Conservation (phyloP, 1,140 invertebrate species). For the Trissolcus basalis region DNA sequence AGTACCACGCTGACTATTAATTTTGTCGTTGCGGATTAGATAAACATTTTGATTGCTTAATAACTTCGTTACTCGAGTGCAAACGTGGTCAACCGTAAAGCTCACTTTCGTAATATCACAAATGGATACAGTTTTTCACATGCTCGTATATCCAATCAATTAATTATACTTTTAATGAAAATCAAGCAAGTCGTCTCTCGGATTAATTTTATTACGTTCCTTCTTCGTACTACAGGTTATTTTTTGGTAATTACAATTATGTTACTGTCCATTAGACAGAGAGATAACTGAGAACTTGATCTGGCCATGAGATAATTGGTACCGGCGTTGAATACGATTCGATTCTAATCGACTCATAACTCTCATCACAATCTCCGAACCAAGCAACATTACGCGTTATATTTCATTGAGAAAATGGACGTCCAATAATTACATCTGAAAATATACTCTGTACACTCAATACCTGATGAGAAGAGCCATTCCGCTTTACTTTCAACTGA, state of each 20-base stretch:
- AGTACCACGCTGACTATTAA: too few relatives aligned
- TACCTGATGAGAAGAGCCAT: neutral
- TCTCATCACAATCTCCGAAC: slow-evolving; percentile 57
- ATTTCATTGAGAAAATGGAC: slow-evolving; percentile 32
- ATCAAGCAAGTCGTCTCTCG: too few relatives aligned
- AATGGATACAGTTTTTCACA: neutral
- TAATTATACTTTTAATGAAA: too few relatives aligned
- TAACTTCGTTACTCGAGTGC: too few relatives aligned
- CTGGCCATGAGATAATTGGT: slow-evolving; percentile 52
- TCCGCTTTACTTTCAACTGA: too few relatives aligned
- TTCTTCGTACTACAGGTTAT: too few relatives aligned
- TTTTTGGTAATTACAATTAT: too few relatives aligned
- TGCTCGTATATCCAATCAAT: too few relatives aligned
- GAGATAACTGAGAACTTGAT: slow-evolving; percentile 38
- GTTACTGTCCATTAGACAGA: too few relatives aligned
- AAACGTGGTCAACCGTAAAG: too few relatives aligned
- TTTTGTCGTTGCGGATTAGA: neutral
- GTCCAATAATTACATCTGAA: slow-evolving; percentile 1
- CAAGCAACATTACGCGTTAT: slow-evolving; percentile 37
- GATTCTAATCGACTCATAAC: slow-evolving; percentile 53
- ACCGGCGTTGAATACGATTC: slow-evolving; percentile 52
- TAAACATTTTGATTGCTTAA: neutral
- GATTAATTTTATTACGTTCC: too few relatives aligned
- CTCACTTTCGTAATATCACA: neutral
- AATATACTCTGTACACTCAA: neutral